Conservation (phyloP, 2,888 invertebrate species). For the Mythimna pallens region DNA sequence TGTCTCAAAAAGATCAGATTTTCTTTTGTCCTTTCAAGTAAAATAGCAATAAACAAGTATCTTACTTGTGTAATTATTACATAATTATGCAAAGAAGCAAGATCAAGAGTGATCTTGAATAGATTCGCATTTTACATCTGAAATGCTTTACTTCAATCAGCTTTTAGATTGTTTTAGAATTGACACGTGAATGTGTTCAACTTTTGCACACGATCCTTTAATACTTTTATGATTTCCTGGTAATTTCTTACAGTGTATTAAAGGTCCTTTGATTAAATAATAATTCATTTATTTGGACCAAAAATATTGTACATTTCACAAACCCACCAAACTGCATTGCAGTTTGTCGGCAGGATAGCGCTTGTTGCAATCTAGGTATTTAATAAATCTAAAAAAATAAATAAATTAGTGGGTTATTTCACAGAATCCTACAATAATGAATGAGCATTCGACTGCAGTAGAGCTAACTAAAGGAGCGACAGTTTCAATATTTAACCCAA, state of each 20-base stretch:
- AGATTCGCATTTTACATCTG: background rate
- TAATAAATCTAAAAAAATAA: no score
- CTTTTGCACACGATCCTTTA: background rate
- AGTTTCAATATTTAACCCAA: conserved; percentile 21
- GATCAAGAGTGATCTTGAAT: no score
- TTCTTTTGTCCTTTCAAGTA: background rate
- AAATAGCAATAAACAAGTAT: no score
- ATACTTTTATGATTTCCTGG: conserved; percentile 8
- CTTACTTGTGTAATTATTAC: no score
- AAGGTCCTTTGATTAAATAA: conserved; percentile 6
- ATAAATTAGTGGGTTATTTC: no score
- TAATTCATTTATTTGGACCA: no score
- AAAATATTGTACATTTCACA: no score
- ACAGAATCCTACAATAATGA: background rate
- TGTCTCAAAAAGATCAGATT: background rate
- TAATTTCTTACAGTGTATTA: background rate
- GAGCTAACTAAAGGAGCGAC: background rate
- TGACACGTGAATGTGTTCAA: no score
- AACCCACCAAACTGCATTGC: no score
- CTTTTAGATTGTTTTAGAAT: background rate
- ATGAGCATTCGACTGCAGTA: background rate
- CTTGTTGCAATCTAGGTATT: no score
- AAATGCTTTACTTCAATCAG: background rate
- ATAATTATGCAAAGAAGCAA: no score
- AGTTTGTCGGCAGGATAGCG: no score